Evolutionary conservation across 37 sponge, comb jelly and placozoan species (phyloP).

Genomic region (Amphimedon queenslandica): DNA sequence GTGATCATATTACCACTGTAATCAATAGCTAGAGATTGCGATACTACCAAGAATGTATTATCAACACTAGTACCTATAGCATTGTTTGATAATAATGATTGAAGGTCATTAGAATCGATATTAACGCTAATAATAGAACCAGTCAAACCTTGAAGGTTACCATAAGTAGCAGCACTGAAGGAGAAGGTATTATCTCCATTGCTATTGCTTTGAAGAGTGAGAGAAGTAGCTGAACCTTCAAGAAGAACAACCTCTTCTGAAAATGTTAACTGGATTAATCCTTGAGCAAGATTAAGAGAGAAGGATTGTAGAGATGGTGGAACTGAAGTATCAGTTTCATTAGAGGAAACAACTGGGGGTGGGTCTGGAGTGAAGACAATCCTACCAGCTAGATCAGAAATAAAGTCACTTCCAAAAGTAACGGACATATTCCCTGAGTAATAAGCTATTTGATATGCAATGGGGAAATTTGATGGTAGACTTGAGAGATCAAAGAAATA

Average conservation of each 20-base stretch:
- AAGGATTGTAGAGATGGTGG: background rate
- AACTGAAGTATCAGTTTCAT: background rate
- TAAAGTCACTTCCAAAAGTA: background rate
- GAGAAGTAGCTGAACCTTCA: background rate
- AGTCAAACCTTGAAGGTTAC: background rate
- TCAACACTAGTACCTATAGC: background rate
- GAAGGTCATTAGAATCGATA: background rate
- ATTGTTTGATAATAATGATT: background rate
- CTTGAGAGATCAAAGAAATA: background rate
- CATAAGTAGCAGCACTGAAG: slow-evolving; percentile 1
- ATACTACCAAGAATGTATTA: slow-evolving; percentile 12
- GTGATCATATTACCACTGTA: slow-evolving; percentile 12
- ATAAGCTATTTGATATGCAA: background rate
- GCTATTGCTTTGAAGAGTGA: background rate
- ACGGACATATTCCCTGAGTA: slow-evolving; percentile 1
- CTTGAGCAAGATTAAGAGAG: slow-evolving; percentile 2
- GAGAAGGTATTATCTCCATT: background rate
- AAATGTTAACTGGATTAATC: background rate
- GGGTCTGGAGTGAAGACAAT: background rate
- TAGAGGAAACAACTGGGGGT: background rate
- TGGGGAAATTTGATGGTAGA: background rate
- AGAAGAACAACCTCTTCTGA: background rate
- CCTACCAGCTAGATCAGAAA: slow-evolving; percentile 10
- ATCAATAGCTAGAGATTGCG: slow-evolving; percentile 6
- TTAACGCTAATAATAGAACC: background rate